Evolutionary conservation across 2,113 vertebrate species (phyloP).

Genomic region (Centropristis striata): DNA sequence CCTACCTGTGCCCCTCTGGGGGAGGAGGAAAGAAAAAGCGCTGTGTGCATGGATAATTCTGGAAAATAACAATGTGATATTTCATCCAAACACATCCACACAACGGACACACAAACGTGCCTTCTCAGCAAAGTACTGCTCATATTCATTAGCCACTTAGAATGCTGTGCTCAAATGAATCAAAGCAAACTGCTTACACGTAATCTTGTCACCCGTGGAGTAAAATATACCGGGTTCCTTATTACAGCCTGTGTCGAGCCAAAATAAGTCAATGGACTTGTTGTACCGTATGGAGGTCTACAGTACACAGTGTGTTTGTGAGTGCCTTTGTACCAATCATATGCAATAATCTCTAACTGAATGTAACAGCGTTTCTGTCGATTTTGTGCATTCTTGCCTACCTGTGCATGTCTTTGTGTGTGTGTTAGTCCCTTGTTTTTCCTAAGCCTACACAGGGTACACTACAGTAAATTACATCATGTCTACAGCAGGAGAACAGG

Average conservation of each 20-base stretch:
- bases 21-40: slow-evolving; percentile 20
- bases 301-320: not conserved
- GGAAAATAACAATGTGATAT: slow-evolving; percentile 72
- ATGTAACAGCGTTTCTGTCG: not conserved
- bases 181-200: slow-evolving; percentile 79
- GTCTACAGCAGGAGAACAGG: slow-evolving; percentile 53
- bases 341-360: not conserved
- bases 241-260: slow-evolving; percentile 35
- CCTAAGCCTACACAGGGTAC: slow-evolving; percentile 19
- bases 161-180: slow-evolving; percentile 73
- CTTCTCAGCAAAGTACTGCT: slow-evolving; percentile 70
- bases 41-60: slow-evolving; percentile 67
- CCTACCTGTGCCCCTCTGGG: slow-evolving; percentile 65
- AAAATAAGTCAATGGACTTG: slow-evolving; percentile 44
- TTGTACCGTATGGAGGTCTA: slow-evolving; percentile 3
- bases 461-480: slow-evolving; percentile 61
- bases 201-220: slow-evolving; percentile 70
- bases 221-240: slow-evolving; percentile 59
- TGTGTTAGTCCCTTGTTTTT: slow-evolving; percentile 38
- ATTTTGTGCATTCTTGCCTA: slow-evolving; percentile 1
- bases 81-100: slow-evolving; percentile 61
- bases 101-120: slow-evolving; percentile 54
- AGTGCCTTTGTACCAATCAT: not conserved
- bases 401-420: not conserved
- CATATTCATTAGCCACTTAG: slow-evolving; percentile 76